A percentile compares a stretch with the other conserved stretches of the same genome.
Evolutionary conservation across 1,140 invertebrate genomes (phyloP).

Genomic region (Argopecten irradians): DNA sequence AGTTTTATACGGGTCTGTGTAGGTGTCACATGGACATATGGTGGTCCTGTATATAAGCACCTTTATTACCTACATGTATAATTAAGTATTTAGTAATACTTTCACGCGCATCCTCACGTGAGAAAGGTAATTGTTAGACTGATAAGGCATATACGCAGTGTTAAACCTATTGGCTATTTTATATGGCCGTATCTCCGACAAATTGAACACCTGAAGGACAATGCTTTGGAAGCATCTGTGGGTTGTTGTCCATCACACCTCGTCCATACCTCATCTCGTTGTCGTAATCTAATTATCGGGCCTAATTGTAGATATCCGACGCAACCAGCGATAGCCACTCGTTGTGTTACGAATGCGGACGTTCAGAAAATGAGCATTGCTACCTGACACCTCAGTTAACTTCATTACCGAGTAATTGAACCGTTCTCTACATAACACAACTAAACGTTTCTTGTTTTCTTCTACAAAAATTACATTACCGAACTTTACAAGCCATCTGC

Average conservation of each 20-base stretch:
- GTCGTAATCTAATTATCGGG: neutral
- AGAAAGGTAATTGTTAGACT: neutral
- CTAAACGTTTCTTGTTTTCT: neutral
- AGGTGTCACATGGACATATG: neutral
- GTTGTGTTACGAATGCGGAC: neutral
- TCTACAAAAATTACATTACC: neutral
- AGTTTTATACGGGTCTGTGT: neutral
- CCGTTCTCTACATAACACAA: neutral
- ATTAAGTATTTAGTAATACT: constrained; percentile 11
- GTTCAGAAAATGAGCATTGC: neutral
- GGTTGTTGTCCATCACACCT: neutral
- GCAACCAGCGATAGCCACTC: neutral
- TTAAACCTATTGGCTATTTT: neutral
- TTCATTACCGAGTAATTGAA: neutral
- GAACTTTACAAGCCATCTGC: neutral
- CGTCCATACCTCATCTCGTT: neutral
- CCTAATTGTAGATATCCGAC: neutral
- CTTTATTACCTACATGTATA: constrained; percentile 9
- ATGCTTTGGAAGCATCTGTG: neutral
- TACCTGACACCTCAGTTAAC: neutral
- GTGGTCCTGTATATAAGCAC: neutral
- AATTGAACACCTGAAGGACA: neutral
- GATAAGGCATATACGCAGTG: neutral
- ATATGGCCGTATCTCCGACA: neutral
- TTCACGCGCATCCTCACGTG: constrained; percentile 19